Evolutionary conservation across 2,888 invertebrate species (phyloP), one percentile per base, ranked within the genome.

Genomic region (Apamea sordens): DNA sequence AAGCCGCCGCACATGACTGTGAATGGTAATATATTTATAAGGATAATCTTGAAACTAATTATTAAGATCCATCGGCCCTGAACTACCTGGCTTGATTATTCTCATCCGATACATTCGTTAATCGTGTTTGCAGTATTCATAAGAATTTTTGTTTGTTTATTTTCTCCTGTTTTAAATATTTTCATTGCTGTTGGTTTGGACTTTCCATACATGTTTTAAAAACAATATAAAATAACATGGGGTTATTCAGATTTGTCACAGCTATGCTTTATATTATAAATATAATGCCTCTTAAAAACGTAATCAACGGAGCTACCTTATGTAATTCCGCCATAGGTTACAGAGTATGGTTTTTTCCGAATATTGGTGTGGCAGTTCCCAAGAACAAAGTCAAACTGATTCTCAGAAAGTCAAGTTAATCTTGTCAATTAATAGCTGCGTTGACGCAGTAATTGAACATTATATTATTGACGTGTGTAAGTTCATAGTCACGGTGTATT

Each of bases 401-500:
- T 77, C 36, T 53, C n/a, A 64, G 64, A 50, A 50, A 50, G 47
- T 36, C 3, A 32, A 53, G 65, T 50, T 28, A 41, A 36, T 76
- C 11, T 59, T 44, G 24, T 32, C 47, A 64, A 56, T 72, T 32
- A 41, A 18, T 32, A 32, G 15, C 24, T 63, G 68, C 28, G 32
- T 72, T 50, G 56, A 36, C 4, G 53, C 61, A 65, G 73, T 73
- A 76, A 86, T 83, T 77, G 41, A 36, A 41, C 53, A 78, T 65
- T 32, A 47, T 53, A 73, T 59, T 73, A 36, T 36, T 65, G 65
- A 67, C 21, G 53, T 81, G 47, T 47, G 73, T 77, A 44, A 67
- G 70, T 74, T 32, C 63, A 67, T 64, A 83, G 87, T 83, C 80
- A 82, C 85, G 82, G 84, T 79, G 84, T 79, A 79, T 89, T 86